A percentile compares a stretch with the other conserved stretches of the same genome.
These are phyloP conservation scores for Scrobipalpa costella DNA, from an alignment of 2,888 invertebrate species.

Conservation along the genomic window DNA sequence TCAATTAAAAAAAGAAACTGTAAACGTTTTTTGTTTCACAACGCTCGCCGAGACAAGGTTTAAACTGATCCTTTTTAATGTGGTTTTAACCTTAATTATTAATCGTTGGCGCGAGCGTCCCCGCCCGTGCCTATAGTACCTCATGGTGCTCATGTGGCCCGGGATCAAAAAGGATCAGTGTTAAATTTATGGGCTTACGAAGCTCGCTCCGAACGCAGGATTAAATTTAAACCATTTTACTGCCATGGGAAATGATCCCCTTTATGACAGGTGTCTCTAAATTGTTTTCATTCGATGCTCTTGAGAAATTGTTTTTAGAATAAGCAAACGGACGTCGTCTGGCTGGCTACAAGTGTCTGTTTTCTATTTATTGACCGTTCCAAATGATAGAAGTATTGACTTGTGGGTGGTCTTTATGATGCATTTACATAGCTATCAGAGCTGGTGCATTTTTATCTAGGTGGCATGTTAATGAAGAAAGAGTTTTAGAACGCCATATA, in stretches of 20 bases:
- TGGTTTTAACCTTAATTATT: constrained; percentile 37
- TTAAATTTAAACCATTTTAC: constrained; percentile 29
- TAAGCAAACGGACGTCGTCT: constrained; percentile 6
- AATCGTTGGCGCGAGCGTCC: constrained; percentile 34
- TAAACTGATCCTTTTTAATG: constrained; percentile 30
- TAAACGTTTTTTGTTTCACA: constrained; percentile 9
- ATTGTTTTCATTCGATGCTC: constrained; percentile 27
- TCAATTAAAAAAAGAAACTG: background rate
- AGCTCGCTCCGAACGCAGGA: constrained; percentile 26
- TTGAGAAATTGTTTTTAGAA: constrained; percentile 34
- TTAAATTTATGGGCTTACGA: constrained; percentile 39
- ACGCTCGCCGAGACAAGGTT: constrained; percentile 7
- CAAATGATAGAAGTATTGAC: constrained; percentile 36
- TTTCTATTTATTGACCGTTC: constrained; percentile 44
- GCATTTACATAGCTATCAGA: constrained; percentile 24
- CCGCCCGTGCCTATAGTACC: constrained; percentile 37
- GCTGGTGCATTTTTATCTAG: constrained; percentile 2
- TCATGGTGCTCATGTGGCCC: constrained; percentile 38
- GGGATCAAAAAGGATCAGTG: constrained; percentile 44
- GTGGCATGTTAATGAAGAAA: constrained; percentile 6
- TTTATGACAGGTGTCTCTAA: constrained; percentile 36
- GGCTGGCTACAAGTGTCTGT: constrained; percentile 36
- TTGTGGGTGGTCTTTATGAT: constrained; percentile 33
- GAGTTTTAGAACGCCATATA: background rate
- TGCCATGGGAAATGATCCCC: constrained; percentile 30